These are phyloP conservation scores for Hermaeophaga mercurialis DNA, from an alignment of 2,888 invertebrate genomes.

Conservation along the genomic window DNA sequence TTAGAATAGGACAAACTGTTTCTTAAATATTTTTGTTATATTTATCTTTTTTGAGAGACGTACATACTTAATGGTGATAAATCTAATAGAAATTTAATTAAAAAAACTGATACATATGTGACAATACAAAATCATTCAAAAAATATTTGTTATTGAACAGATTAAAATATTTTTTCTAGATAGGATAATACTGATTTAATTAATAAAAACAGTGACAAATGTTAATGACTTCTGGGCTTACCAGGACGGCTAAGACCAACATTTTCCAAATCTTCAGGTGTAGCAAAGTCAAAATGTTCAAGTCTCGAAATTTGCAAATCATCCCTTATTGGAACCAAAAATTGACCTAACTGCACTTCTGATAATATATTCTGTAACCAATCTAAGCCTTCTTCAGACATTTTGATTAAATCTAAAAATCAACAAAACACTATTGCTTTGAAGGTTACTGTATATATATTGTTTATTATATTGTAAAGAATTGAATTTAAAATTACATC, in stretches of 20 bases:
- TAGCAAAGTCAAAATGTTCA: slow-evolving; percentile 97
- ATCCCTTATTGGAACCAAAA: slow-evolving; percentile 86
- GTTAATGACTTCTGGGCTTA: too few relatives aligned
- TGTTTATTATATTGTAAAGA: not conserved
- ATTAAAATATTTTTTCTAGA: too few relatives aligned
- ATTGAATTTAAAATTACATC: slow-evolving; percentile 19
- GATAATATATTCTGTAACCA: slow-evolving; percentile 85
- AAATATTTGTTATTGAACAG: too few relatives aligned
- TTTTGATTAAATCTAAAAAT: slow-evolving; percentile 34
- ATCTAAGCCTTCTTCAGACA: slow-evolving; percentile 67
- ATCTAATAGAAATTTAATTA: too few relatives aligned
- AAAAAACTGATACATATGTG: too few relatives aligned
- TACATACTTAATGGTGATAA: too few relatives aligned
- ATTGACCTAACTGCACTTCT: slow-evolving; percentile 91
- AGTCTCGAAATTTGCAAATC: slow-evolving; percentile 89
- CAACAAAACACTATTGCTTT: slow-evolving; percentile 1
- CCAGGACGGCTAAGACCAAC: slow-evolving; percentile 95
- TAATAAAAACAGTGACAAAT: too few relatives aligned
- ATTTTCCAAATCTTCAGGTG: slow-evolving; percentile 90
- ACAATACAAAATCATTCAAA: too few relatives aligned
- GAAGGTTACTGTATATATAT: not conserved
- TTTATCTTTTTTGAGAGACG: too few relatives aligned
- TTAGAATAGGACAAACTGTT: too few relatives aligned
- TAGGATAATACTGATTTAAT: too few relatives aligned
- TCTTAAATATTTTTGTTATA: too few relatives aligned